Base-by-base conservation (phyloP, 2,888 invertebrate species). In the Epinotia nisella region DNA sequence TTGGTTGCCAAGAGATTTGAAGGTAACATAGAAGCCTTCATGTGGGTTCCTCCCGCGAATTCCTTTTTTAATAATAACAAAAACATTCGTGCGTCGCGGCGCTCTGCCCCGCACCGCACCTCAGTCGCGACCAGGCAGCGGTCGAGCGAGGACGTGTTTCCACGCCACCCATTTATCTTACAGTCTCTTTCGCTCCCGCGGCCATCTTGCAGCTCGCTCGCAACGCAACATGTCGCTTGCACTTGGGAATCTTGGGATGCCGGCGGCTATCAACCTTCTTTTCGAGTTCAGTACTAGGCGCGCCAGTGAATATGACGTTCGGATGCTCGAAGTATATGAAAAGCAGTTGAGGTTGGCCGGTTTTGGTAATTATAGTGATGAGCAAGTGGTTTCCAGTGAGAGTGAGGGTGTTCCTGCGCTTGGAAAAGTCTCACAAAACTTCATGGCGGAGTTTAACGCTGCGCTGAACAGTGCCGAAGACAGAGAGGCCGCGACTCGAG, bases 231-330 rank as follows among this genome's bases (percentile, higher is more conserved):
- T 61, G 56, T 2, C 56, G 61, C 21, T 21, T 45, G 45, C 56
- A 45, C 45, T 21, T 45, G 45, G 61, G 9, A 11, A 29, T 21
- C 45, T 21, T 45, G 45, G 61, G 9, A 11, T 61, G 2, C 15
- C 21, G 17, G 11, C 21, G 21, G 61, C 61, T 15, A 5, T 45
- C 9, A 21, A 45, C 21, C 45, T 61, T n/a, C 7, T 61, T 45
- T 13, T 61, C 1, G 21, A 45, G 21, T 9, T 24, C 15, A 1
- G 1, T 24, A 15, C 13, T 21, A 19, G 45, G 10, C 13, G 2
- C n/a, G 45, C 24, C 9, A 61, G 11, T 45, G 61, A 61, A 61
- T 13, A 61, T n/a, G 61, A 61, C 15, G 10, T 61, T n/a, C 45
- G 45, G n/a, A 41, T 41, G 11, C 2, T 61, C 15, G 3, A n/a